phyloP scores from a whole-genome alignment of 2,797 vertebrate species.

The Saxicola maurus region DNA sequence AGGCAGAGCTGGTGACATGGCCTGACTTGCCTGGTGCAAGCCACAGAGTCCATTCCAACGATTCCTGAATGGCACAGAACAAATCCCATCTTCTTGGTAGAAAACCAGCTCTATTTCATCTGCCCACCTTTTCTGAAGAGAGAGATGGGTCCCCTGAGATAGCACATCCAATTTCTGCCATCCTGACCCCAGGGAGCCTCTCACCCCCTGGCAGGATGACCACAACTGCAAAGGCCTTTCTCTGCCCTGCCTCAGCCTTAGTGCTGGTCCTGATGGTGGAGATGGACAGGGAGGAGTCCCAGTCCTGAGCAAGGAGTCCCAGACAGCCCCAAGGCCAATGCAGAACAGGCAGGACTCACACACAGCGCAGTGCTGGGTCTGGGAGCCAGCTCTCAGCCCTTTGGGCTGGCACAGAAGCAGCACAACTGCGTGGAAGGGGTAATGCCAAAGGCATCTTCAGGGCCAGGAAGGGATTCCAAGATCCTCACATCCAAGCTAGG shows the following conservation, averaged over 20 bases:
- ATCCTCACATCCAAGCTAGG: background rate
- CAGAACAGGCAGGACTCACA: background rate
- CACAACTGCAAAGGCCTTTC: background rate
- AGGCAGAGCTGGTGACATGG: background rate
- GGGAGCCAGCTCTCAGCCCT: background rate
- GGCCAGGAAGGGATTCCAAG: background rate
- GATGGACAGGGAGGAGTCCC: background rate
- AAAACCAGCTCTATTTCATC: background rate
- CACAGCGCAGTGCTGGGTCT: background rate
- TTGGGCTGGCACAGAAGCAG: background rate
- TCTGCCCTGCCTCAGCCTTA: background rate
- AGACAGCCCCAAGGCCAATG: background rate
- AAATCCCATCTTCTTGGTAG: background rate
- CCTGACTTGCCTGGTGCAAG: background rate
- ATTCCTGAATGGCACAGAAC: background rate
- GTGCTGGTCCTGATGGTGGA: background rate
- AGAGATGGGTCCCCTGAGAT: rapidly evolving
- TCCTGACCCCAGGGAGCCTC: background rate
- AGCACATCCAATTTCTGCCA: background rate
- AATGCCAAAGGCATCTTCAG: background rate
- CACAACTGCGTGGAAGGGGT: background rate
- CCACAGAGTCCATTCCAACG: background rate
- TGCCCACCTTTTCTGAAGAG: background rate
- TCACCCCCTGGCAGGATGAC: background rate
- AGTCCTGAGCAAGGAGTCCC: background rate